Evolutionary conservation across 2,888 invertebrate genomes (phyloP).

Genomic region (Platycheirus rosarum): DNA sequence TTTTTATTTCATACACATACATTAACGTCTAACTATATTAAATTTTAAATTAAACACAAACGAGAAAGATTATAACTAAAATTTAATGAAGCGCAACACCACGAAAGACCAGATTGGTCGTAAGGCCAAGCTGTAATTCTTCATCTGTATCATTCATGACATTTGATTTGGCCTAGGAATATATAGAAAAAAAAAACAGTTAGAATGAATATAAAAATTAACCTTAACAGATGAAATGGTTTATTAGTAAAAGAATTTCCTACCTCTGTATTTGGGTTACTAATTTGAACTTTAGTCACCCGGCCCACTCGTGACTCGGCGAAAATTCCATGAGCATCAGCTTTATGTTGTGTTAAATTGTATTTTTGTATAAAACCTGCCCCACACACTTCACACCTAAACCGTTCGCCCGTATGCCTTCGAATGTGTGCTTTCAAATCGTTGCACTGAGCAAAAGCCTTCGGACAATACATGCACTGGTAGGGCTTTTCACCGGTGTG

Average conservation of each 20-base stretch:
- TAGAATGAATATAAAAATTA: too few relatives aligned
- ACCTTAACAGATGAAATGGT: too few relatives aligned
- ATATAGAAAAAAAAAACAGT: too few relatives aligned
- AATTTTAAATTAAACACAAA: not conserved
- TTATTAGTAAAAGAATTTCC: not conserved
- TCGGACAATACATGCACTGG: constrained; percentile 84
- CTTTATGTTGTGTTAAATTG: constrained; percentile 84
- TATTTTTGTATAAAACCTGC: constrained; percentile 82
- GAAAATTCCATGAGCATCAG: constrained; percentile 82
- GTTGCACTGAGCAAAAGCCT: constrained; percentile 85
- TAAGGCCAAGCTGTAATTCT: not conserved
- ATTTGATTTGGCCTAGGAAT: not conserved
- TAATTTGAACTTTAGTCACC: constrained; percentile 30
- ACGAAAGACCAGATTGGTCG: constrained; percentile 3
- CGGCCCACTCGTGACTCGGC: constrained; percentile 83
- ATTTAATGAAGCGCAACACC: constrained; percentile 19
- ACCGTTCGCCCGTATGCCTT: constrained; percentile 85
- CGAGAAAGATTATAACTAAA: not conserved
- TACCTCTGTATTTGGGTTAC: constrained; percentile 10
- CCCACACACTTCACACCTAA: constrained; percentile 84
- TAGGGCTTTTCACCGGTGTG: constrained; percentile 84
- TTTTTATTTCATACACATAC: too few relatives aligned
- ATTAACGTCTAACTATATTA: too few relatives aligned
- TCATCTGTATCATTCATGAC: not conserved
- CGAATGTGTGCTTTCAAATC: constrained; percentile 85